Conservation (phyloP, 1,140 invertebrate species). For the Bombus affinis region DNA sequence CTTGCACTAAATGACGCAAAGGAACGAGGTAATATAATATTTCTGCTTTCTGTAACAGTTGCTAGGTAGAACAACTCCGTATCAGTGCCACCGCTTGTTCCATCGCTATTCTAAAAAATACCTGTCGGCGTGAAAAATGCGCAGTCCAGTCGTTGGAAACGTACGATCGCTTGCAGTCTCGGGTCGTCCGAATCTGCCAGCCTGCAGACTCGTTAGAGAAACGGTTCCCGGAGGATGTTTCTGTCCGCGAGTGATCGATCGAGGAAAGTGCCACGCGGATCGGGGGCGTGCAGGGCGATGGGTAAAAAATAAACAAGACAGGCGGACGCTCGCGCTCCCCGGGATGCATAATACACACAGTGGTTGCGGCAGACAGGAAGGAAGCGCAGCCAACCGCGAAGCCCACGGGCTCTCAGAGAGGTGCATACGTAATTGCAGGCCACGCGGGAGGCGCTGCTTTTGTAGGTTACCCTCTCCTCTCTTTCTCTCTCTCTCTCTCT, state of each 20-base stretch:
- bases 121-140: too few species aligned
- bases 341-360: constrained; percentile 65
- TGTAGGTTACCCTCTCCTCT: constrained; percentile 47
- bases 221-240: constrained; percentile 19
- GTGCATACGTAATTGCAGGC: constrained; percentile 79
- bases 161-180: too few species aligned
- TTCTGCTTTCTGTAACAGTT: too few species aligned
- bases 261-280: not conserved
- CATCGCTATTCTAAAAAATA: too few species aligned
- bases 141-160: too few species aligned
- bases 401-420: constrained; percentile 77
- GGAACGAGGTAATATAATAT: too few species aligned
- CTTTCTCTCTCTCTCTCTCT: not conserved
- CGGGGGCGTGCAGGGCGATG: not conserved
- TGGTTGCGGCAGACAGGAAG: constrained; percentile 80
- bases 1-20: too few species aligned
- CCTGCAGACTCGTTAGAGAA: not conserved
- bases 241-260: constrained; percentile 22
- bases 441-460: constrained; percentile 70
- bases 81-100: too few species aligned
- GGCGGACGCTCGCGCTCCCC: constrained; percentile 49
- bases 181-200: too few species aligned
- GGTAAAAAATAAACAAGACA: constrained; percentile 58
- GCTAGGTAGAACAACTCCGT: too few species aligned
- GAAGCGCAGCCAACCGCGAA: constrained; percentile 81